Base-by-base conservation (phyloP, 2,113 vertebrate species). In the Oncorhynchus clarkii region DNA sequence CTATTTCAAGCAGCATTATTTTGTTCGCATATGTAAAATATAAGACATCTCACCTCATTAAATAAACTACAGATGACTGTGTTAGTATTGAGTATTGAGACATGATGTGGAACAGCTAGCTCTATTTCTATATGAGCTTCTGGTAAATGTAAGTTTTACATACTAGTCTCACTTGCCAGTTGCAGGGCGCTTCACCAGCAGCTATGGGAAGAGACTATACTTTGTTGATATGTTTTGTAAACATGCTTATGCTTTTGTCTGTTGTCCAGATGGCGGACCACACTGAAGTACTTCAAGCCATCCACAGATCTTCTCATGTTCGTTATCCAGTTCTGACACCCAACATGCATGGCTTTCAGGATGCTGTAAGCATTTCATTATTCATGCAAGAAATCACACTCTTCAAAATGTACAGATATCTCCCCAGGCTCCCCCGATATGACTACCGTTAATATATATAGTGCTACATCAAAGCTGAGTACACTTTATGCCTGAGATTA, bases 261-360 rank as follows among this genome's bases (percentile, higher is more conserved):
- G 16, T 92, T 24, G 90, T 93, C 85, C 80, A 99, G 97, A 97
- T 99, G 96, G 96, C 96, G 72, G 97, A 98, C 92, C 95, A 97
- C 83, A 93, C 88, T 24, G 95, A 97, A 83, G 96, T 99, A 18
- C 93, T 97, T 90, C 90, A 70, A 89, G 94, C 95, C 74, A 97
- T 99, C 87, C 89, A 90, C 75, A 94, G 83, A 71, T 85, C 82
- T 70, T 94, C 96, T 75, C 93, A 94, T 82, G 91, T 97, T 78
- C 93, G 80, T 0, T 99, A 98, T 79, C 96, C 97, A 1, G 96
- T 99, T 84, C 93, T 99, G 76, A 97, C 96, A 0, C 97, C 96
- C 69, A 98, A 98, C 90, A 92, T 97, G 82, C 94, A 95, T 80
- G 96, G 96, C 80, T 97, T 99, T 87, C 94, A 95, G 84, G 92